Conservation (phyloP, 1,140 invertebrate genomes). For the Latrodectus geometricus region DNA sequence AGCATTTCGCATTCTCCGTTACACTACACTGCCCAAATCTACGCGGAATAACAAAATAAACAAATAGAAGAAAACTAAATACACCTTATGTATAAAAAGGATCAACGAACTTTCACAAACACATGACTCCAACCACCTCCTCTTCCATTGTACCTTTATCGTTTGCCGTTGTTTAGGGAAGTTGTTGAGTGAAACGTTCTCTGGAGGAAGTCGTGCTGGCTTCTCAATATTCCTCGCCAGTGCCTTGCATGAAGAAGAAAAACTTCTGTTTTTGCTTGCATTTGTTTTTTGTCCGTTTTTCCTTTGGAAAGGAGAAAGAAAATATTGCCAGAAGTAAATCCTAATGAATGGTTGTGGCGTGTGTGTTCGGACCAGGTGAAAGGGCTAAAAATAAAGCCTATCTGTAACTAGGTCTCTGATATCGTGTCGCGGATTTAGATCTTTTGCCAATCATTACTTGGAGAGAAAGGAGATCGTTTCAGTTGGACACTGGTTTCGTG, state of each 20-base stretch:
- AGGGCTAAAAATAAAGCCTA: conserved; percentile 1
- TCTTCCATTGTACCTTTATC: neutral
- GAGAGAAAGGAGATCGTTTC: neutral
- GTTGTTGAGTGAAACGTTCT: neutral
- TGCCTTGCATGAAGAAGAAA: neutral
- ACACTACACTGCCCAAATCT: neutral
- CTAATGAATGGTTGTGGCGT: neutral
- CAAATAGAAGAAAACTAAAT: neutral
- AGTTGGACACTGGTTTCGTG: neutral
- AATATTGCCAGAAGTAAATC: neutral
- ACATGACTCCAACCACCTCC: neutral
- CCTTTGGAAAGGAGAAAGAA: neutral
- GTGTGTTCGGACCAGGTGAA: neutral
- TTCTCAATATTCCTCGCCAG: neutral
- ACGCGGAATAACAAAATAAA: neutral
- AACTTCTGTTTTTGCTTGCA: neutral
- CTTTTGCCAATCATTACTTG: neutral
- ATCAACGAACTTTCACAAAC: neutral
- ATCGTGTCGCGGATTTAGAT: neutral
- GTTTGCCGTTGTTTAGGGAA: neutral
- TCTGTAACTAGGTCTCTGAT: neutral
- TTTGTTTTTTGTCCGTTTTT: neutral
- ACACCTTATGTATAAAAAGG: neutral
- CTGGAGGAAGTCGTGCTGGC: neutral
- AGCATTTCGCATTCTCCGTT: neutral